Evolutionary conservation across 2,113 vertebrate genomes (phyloP), one percentile per base, ranked within the genome.

Genomic region (Saimiri boliviensis): DNA sequence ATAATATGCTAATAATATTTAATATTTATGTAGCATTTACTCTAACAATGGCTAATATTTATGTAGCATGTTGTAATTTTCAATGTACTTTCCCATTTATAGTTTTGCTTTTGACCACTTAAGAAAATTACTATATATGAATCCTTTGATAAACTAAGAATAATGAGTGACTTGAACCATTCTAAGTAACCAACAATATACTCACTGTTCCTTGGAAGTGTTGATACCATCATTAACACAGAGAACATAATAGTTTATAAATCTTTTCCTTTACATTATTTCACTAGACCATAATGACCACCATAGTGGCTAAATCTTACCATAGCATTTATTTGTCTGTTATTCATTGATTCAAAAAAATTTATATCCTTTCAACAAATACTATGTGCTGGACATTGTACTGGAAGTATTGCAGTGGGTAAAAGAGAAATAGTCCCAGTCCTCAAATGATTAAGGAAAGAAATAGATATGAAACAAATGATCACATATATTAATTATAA

Each of bases 1-100:
- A 83, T 60, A 89, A 90, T 76, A 52, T 1, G 35, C 45, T 56
- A 52, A 52, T 14, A 32, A 63, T 90, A 95, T 5, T 95, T 89
- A 96, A 82, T 74, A 70, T 89, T 89, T 91, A 73, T 30, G 11
- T 42, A 83, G 60, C 3, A 60, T 54, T 63, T 68, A 68, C 66
- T 68, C 52, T 63, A 54, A 54, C 2, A 70, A 56, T 92, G 94
- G 4, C 94, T 91, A 96, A 86, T 79, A 70, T 86, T 89, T 91
- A 73, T 25, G 11, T 42, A 83, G 60, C 3, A 60, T 54, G 94
- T 68, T 68, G 3, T 86, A 66, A 71, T 90, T 86, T 93, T 89
- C 63, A 89, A 27, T 66, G 5, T 47, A 47, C 14, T 86, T 86
- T 77, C 83, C 81, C 47, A 87, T 58, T 86, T 93, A 79, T 35